Evolutionary conservation across 1,140 invertebrate species (phyloP).

Genomic region (Drosophila kohkoa): DNA sequence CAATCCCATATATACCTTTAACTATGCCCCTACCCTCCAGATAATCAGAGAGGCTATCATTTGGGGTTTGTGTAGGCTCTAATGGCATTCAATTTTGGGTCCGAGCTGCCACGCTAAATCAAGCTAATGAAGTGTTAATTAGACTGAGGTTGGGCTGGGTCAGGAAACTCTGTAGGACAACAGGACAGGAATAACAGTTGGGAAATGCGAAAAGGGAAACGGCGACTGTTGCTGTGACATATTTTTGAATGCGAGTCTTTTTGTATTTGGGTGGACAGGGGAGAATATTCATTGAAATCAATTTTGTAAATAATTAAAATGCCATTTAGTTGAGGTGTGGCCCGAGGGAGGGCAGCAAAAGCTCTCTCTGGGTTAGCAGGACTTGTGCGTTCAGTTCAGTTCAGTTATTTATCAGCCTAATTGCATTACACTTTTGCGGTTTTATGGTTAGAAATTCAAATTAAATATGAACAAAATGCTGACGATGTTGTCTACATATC

Average conservation of each 20-base stretch:
- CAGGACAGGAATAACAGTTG: too few relatives aligned
- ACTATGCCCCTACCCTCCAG: neutral
- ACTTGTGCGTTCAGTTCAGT: conserved; percentile 14
- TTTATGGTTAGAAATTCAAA: conserved; percentile 42
- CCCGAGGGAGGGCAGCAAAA: neutral
- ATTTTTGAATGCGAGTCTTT: conserved; percentile 25
- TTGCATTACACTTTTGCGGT: conserved; percentile 55
- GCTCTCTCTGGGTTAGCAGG: neutral
- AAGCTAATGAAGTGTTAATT: conserved; percentile 62
- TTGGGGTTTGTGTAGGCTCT: neutral
- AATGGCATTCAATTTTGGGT: conserved; percentile 25
- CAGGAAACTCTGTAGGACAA: too few relatives aligned
- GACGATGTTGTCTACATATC: neutral
- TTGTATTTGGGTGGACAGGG: neutral
- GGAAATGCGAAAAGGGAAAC: neutral
- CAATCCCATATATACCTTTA: neutral
- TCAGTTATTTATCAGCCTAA: conserved; percentile 44
- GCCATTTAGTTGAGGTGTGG: conserved; percentile 23
- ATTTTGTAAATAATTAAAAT: conserved; percentile 49
- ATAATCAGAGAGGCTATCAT: neutral
- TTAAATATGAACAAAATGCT: conserved; percentile 41
- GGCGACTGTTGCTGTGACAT: conserved; percentile 9
- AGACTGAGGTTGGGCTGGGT: neutral
- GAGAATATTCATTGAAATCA: conserved; percentile 32
- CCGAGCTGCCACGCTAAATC: conserved; percentile 46